Base-by-base conservation (phyloP, 2,888 invertebrate genomes). In the Syrista parreyssii region DNA sequence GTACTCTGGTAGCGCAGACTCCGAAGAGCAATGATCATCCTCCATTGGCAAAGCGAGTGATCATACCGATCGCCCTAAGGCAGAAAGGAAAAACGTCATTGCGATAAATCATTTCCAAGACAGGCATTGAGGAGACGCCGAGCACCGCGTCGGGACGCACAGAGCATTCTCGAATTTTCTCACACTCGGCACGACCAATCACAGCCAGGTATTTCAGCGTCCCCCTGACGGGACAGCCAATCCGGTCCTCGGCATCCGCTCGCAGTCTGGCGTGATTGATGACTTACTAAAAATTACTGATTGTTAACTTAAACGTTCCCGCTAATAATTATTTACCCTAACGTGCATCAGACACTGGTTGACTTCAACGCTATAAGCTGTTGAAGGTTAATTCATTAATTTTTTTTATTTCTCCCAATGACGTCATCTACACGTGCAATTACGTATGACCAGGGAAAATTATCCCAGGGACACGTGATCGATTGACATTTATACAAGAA, bases 61-160 rank as follows among this genome's bases (percentile, higher is more conserved):
- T 73, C 73, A 4, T 40, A n/a, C 33, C 73, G 73, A 32, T 73
- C 34, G 34, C 12, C 12, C 69, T 12, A 77, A 34, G 81, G 75
- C 35, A 76, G 81, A 78, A 81, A 81, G 84, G 84, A 86, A 83
- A 81, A 85, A 79, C 86, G 83, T 88, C 87, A 87, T 89, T 87
- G 85, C 88, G 85, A 89, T 89, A 89, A 89, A 86, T 87, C 86
- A 86, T 78, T 72, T 40, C 69, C 31, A 68, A 72, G 78, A 78
- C 78, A 78, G 78, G 75, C 75, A 78, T 78, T 74, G 78, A 75
- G 75, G 71, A 75, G 68, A 71, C 75, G 75, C 32, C 75, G 75
- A 35, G 68, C n/a, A 34, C 32, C 35, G 68, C 74, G 74, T 12
- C 68, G 68, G 75, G 31, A 55, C 75, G 79, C 80, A 79, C 76